A percentile compares a stretch with the other conserved stretches of the same genome.
These are phyloP conservation scores for Drosophila dunni DNA, from an alignment of 1,140 invertebrate species.

Conservation along the genomic window DNA sequence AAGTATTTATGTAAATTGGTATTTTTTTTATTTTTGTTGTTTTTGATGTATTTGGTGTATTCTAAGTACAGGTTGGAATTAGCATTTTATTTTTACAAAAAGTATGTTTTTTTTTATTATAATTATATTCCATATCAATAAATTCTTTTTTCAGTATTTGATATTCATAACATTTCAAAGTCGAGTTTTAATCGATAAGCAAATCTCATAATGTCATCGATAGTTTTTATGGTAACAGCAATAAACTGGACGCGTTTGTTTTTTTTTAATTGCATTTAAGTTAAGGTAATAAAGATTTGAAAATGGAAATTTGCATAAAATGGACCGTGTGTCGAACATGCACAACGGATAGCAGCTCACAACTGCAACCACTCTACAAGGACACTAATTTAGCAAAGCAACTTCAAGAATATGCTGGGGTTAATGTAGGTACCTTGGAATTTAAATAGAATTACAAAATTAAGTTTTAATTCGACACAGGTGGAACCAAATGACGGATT, in stretches of 20 bases:
- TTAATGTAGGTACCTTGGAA: slow-evolving; percentile 35
- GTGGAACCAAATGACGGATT: slow-evolving; percentile 56
- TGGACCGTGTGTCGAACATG: slow-evolving; percentile 75
- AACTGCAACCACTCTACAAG: slow-evolving; percentile 42
- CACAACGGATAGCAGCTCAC: slow-evolving; percentile 28
- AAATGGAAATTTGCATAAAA: slow-evolving; percentile 75
- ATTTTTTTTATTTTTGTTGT: not conserved
- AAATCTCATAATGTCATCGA: too few relatives aligned
- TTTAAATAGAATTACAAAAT: not conserved
- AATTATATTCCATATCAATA: too few relatives aligned
- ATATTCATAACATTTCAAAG: too few relatives aligned
- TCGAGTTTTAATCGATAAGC: too few relatives aligned
- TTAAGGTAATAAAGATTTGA: not conserved
- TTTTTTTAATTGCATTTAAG: not conserved
- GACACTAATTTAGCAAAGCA: slow-evolving; percentile 37
- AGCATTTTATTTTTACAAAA: too few relatives aligned
- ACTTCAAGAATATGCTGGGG: slow-evolving; percentile 53
- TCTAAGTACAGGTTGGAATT: too few relatives aligned
- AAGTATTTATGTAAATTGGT: not conserved
- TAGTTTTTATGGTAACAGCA: not conserved
- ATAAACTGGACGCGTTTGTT: not conserved
- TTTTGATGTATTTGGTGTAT: not conserved
- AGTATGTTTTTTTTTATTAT: too few relatives aligned
- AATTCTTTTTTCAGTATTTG: too few relatives aligned
- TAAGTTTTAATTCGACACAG: slow-evolving; percentile 27